These are phyloP conservation scores for Atethmia centrago DNA, from an alignment of 2,888 invertebrate species.

Conservation along the genomic window DNA sequence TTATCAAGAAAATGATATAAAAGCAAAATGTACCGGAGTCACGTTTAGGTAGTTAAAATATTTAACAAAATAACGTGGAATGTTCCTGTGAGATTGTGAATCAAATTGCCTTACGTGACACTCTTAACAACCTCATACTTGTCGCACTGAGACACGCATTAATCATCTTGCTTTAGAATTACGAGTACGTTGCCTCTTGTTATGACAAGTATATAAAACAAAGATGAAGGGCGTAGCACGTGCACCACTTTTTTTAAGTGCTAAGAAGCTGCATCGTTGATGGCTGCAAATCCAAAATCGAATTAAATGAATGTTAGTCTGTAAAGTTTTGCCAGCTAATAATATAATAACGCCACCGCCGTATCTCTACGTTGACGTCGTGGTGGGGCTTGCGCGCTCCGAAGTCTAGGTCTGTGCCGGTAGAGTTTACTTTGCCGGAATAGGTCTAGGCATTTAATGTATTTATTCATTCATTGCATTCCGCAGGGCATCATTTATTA, in stretches of 20 bases:
- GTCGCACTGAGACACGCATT: neutral
- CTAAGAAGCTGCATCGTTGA: too few species aligned
- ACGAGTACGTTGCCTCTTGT: neutral
- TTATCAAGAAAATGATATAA: neutral
- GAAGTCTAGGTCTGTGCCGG: too few species aligned
- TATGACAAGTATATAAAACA: neutral
- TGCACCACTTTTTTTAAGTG: neutral
- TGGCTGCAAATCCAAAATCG: too few species aligned
- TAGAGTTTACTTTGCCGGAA: too few species aligned
- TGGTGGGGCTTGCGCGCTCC: too few species aligned
- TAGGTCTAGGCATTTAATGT: too few species aligned
- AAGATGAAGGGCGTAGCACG: neutral
- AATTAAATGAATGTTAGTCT: too few species aligned
- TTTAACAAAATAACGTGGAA: neutral
- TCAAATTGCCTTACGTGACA: neutral
- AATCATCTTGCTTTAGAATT: neutral
- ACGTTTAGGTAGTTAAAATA: neutral
- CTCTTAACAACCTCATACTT: neutral
- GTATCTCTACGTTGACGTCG: too few species aligned
- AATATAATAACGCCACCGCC: too few species aligned
- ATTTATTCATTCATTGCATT: too few species aligned
- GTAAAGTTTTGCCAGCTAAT: too few species aligned
- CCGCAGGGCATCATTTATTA: too few species aligned
- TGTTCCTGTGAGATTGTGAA: neutral
- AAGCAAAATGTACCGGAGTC: neutral